Base-by-base conservation (phyloP, 2,888 invertebrate species). In the Globia sparganii region DNA sequence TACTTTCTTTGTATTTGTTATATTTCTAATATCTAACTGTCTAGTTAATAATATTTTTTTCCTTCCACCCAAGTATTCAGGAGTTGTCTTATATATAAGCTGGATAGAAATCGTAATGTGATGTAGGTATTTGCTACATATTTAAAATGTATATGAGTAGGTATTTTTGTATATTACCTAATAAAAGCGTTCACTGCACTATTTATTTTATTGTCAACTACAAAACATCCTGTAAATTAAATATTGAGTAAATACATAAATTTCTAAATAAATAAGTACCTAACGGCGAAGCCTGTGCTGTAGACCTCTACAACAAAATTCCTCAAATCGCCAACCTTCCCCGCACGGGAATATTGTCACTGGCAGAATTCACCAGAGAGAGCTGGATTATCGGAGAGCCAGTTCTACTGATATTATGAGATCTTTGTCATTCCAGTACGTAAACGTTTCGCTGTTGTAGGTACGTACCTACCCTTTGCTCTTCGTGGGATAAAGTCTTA, bases 101-200 rank as follows among this genome's bases (percentile, higher is more conserved):
- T 21, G 34, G 18, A 72, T 77, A 72, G 34, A 72, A 77, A 72
- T 72, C 21, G 37, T 74, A 77, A 72, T 70, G 65, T 83, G n/a
- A 72, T 64, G 58, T 83, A 67, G 59, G n/a, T 56, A 81, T 71
- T 65, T 67, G 66, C 79, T 75, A 84, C 69, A 69, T 80, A 71
- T 68, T 72, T 77, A 78, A 3, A 37, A 37, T 43, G 43, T 43
- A 70, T 76, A 80, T 81, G 43, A 74, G 11, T 61, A 25, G 34
- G 40, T 84, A 75, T 86, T 86, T 86, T 86, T 82, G 70, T 85
- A 75, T 79, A 78, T 62, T 59, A n/a, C n/a, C n/a, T n/a, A 84
- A 68, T 84, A 84, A 84, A 84, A 75, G 77, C 66, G 64, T 81
- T 68, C 64, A 73, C 46, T 77, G 74, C 81, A 84, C 5, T 4